These are phyloP conservation scores for Mareca penelope DNA, from an alignment of 2,797 vertebrate genomes.

Conservation along the genomic window DNA sequence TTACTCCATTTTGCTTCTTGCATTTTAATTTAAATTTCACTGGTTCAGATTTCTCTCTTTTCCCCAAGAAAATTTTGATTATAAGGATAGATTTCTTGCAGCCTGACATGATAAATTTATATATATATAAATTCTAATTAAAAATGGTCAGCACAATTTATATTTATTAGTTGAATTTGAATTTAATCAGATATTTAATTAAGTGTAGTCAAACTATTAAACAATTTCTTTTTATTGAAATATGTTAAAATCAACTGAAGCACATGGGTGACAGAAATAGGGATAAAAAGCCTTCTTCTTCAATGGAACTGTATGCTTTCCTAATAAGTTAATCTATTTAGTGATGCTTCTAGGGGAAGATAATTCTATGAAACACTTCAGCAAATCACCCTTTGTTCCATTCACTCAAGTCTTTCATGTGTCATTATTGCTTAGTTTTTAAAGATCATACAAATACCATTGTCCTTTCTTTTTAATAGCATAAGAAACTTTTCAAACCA, in stretches of 20 bases:
- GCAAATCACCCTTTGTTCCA: constrained; percentile 25
- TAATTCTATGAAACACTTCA: constrained; percentile 3
- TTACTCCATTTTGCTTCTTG: not conserved
- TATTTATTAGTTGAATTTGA: constrained; percentile 31
- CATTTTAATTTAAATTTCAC: constrained; percentile 4
- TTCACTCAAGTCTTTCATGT: not conserved
- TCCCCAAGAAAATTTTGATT: not conserved
- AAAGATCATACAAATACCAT: constrained; percentile 18
- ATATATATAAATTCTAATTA: constrained; percentile 11
- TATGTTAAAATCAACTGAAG: constrained; percentile 16
- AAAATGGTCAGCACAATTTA: constrained; percentile 19
- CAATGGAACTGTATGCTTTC: not conserved
- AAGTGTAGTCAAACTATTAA: not conserved
- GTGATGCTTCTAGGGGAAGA: constrained; percentile 29
- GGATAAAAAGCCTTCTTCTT: not conserved
- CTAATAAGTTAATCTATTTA: constrained; percentile 63
- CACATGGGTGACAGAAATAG: constrained; percentile 2
- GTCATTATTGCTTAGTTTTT: constrained; percentile 40
- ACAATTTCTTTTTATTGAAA: constrained; percentile 40
- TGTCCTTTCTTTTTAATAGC: constrained; percentile 3
- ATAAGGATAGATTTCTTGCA: not conserved
- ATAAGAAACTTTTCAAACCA: not conserved
- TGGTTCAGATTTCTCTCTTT: not conserved
- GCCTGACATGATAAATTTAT: not conserved
- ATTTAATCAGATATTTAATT: constrained; percentile 28